phyloP scores from a whole-genome alignment of 2,797 vertebrate genomes.

The Yasuhikotakia modesta region DNA sequence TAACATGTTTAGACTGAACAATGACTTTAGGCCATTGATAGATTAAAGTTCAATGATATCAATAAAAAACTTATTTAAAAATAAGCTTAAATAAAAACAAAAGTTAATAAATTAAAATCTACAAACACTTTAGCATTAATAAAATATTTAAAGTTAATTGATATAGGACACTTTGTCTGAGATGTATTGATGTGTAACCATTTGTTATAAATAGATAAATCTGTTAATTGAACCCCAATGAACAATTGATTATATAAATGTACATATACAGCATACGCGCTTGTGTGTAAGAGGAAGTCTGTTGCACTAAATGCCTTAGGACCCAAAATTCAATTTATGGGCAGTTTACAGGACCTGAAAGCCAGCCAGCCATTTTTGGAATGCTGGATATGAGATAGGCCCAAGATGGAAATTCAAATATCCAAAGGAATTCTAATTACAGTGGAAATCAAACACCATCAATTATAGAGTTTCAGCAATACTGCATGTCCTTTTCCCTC shows the following conservation, averaged over 20 bases:
- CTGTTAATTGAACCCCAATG: no score
- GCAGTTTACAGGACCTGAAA: conserved; percentile 69
- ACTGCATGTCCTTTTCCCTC: conserved; percentile 47
- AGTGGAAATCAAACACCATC: conserved; percentile 83
- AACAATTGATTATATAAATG: background rate
- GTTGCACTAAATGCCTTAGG: conserved; percentile 51
- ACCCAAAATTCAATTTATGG: conserved; percentile 59
- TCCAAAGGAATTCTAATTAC: conserved; percentile 84
- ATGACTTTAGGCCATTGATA: no score
- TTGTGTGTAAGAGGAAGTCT: conserved; percentile 24
- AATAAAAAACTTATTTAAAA: no score
- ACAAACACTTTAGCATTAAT: background rate
- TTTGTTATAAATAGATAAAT: no score
- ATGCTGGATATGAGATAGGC: conserved; percentile 82
- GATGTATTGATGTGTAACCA: no score
- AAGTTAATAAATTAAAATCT: no score
- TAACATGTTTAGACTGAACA: no score
- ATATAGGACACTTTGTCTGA: no score
- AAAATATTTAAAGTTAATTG: no score
- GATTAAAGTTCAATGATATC: background rate
- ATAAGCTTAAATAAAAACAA: no score
- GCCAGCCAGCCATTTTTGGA: conserved; percentile 79
- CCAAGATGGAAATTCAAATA: conserved; percentile 75
- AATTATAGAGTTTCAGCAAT: conserved; percentile 81
- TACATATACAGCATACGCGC: conserved; percentile 11